Conservation (phyloP, 2,113 vertebrate species). For the Salvator merianae region DNA sequence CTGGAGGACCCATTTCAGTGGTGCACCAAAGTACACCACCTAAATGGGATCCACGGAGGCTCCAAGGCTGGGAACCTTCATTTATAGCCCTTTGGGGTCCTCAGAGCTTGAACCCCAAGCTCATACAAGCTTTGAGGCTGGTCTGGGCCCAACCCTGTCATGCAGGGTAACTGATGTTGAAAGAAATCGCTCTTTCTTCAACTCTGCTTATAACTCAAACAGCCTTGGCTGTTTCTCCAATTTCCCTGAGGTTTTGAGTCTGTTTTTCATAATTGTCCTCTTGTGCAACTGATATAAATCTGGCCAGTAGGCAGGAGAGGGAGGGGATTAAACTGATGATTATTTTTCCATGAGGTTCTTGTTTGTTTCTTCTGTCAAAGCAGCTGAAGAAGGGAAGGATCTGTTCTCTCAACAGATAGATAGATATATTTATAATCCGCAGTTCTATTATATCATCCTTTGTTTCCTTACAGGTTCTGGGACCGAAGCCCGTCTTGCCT, state of each 20-base stretch:
- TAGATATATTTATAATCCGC: too few relatives aligned
- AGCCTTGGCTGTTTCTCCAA: neutral
- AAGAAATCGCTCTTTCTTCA: too few relatives aligned
- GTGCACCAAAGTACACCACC: too few relatives aligned
- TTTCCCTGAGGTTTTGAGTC: neutral
- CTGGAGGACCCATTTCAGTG: too few relatives aligned
- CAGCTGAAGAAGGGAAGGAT: neutral
- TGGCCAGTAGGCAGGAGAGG: neutral
- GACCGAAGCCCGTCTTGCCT: slow-evolving; percentile 88
- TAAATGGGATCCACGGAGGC: too few relatives aligned
- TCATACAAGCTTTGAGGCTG: too few relatives aligned
- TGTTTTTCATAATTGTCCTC: neutral
- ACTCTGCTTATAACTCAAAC: neutral
- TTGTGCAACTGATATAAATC: neutral
- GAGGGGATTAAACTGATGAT: neutral
- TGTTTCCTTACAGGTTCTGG: slow-evolving; percentile 81
- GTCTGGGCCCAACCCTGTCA: too few relatives aligned
- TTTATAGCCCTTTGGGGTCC: too few relatives aligned
- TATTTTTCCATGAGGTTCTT: neutral
- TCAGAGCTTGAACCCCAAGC: too few relatives aligned
- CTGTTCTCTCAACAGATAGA: neutral
- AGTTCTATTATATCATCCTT: too few relatives aligned
- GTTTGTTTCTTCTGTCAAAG: slow-evolving; percentile 7
- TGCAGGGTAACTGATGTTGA: too few relatives aligned
- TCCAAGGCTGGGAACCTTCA: too few relatives aligned